Conservation (phyloP, 1,140 invertebrate species). For the Macrocentrus cingulum region DNA sequence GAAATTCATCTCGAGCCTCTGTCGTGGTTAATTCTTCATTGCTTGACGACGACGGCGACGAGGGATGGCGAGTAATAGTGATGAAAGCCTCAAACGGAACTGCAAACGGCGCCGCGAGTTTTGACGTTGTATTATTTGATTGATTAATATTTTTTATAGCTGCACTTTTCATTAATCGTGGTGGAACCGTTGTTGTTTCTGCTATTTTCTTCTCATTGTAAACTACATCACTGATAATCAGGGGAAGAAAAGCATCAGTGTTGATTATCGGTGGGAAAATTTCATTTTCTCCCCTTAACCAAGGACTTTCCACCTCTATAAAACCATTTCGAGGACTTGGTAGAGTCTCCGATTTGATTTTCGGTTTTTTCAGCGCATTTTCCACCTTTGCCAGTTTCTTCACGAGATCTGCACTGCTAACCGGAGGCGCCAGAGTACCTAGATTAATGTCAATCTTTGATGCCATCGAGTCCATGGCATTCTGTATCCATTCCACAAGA, state of each 20-base stretch:
- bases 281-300: conserved; percentile 1
- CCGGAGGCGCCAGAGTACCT: neutral
- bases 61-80: conserved; percentile 14
- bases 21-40: neutral
- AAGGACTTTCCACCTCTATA: conserved; percentile 1
- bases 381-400: neutral
- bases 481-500: conserved; percentile 47
- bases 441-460: conserved; percentile 50
- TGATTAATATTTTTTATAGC: neutral
- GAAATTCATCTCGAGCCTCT: conserved; percentile 34
- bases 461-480: conserved; percentile 50
- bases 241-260: conserved; percentile 17
- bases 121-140: neutral
- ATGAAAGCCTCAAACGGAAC: conserved; percentile 22
- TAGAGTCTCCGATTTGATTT: neutral
- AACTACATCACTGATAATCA: conserved; percentile 1
- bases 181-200: neutral
- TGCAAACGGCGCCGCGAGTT: neutral
- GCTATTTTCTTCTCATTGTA: neutral
- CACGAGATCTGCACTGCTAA: neutral
- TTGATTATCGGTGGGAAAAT: neutral
- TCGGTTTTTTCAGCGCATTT: neutral
- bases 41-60: neutral
- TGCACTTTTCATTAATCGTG: neutral
- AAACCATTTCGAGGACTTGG: neutral